These are phyloP conservation scores for Spilosoma lubricipeda DNA, from an alignment of 2,888 invertebrate species.

Conservation along the genomic window DNA sequence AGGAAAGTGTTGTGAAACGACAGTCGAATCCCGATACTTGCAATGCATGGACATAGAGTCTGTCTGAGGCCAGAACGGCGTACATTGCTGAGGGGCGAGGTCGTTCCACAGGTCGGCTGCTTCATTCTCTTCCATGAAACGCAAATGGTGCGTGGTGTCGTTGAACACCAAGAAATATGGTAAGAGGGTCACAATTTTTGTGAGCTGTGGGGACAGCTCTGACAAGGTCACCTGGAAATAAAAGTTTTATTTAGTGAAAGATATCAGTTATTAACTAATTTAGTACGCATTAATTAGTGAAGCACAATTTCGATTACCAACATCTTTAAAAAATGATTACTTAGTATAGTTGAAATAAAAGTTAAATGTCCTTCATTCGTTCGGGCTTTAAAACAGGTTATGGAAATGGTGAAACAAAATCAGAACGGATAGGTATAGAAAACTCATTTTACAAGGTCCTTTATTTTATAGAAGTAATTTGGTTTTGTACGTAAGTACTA, in stretches of 20 bases:
- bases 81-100: slow-evolving; percentile 89
- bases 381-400: too few relatives aligned
- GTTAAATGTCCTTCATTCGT: too few relatives aligned
- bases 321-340: too few relatives aligned
- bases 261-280: too few relatives aligned
- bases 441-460: too few relatives aligned
- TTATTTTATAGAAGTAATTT: too few relatives aligned
- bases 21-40: slow-evolving; percentile 91
- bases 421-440: too few relatives aligned
- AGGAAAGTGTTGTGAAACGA: slow-evolving; percentile 92
- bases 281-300: too few relatives aligned
- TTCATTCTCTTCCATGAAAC: slow-evolving; percentile 95
- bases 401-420: too few relatives aligned
- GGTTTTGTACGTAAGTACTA: too few relatives aligned
- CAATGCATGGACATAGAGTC: slow-evolving; percentile 93
- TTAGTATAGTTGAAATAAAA: too few relatives aligned
- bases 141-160: slow-evolving; percentile 86
- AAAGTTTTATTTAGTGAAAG: background rate
- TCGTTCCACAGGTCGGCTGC: slow-evolving; percentile 94
- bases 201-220: slow-evolving; percentile 90
- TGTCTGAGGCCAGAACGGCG: slow-evolving; percentile 93
- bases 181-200: slow-evolving; percentile 92
- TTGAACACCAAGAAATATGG: slow-evolving; percentile 93
- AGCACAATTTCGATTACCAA: too few relatives aligned
- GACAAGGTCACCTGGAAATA: slow-evolving; percentile 87